These are phyloP conservation scores for Cynodonichthys magdalenae DNA, from an alignment of 2,797 vertebrate genomes.

Conservation along the genomic window DNA sequence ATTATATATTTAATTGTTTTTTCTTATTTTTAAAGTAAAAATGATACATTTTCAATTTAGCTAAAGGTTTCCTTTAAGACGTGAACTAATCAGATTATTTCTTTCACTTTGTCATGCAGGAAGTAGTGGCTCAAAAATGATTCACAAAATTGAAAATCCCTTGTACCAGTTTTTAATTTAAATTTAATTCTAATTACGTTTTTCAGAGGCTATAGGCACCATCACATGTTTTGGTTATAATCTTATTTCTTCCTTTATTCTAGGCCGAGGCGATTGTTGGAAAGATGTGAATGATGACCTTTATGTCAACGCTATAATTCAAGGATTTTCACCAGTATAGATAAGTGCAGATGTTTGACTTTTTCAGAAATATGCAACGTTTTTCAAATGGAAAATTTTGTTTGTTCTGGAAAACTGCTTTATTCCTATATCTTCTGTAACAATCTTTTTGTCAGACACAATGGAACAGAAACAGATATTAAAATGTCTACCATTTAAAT, in stretches of 20 bases:
- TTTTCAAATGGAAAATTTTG: conserved; percentile 5
- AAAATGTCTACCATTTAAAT: neutral
- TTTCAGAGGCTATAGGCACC: conserved; percentile 24
- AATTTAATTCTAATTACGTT: neutral
- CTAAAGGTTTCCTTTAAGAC: too few relatives aligned
- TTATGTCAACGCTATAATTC: conserved; percentile 52
- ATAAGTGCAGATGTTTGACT: conserved; percentile 25
- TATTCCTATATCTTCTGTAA: conserved; percentile 3
- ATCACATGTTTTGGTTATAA: conserved; percentile 63
- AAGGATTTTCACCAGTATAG: conserved; percentile 50
- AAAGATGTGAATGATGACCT: conserved; percentile 67
- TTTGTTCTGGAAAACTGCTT: conserved; percentile 4
- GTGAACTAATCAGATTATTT: too few relatives aligned
- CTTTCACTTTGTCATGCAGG: too few relatives aligned
- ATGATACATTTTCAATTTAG: too few relatives aligned
- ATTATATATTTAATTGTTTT: too few relatives aligned
- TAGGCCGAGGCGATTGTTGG: conserved; percentile 67
- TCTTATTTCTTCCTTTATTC: conserved; percentile 71
- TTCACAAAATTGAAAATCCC: neutral
- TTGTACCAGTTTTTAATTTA: too few relatives aligned
- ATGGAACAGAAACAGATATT: neutral
- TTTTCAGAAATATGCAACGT: neutral
- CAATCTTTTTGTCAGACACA: neutral
- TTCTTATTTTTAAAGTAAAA: too few relatives aligned
- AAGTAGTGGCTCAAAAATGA: neutral